These are phyloP conservation scores for Watersipora subatra DNA, from an alignment of 1,140 invertebrate species.

Conservation along the genomic window DNA sequence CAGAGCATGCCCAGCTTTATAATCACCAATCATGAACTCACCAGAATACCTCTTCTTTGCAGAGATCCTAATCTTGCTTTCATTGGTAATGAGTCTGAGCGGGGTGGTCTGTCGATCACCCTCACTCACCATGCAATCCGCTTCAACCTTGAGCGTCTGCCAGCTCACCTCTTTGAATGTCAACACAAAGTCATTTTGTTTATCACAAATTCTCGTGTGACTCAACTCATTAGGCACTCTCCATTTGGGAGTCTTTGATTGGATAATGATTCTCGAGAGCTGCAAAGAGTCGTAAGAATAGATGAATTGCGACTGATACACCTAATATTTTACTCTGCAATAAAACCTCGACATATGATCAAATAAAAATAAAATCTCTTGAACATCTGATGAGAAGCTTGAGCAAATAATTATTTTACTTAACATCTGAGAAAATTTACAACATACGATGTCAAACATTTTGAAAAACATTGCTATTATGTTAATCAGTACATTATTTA, in stretches of 20 bases:
- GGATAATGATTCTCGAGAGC: slow-evolving; percentile 78
- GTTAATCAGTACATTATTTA: no score
- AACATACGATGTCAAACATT: no score
- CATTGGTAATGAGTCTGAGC: slow-evolving; percentile 79
- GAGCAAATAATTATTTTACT: no score
- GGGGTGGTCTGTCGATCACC: slow-evolving; percentile 49
- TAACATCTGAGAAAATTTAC: no score
- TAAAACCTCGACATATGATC: no score
- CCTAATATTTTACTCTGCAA: no score
- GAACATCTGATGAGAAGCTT: no score
- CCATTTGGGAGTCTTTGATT: slow-evolving; percentile 84
- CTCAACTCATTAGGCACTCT: slow-evolving; percentile 60
- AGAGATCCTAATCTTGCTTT: slow-evolving; percentile 83
- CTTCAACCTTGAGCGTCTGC: slow-evolving; percentile 89
- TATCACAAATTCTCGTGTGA: slow-evolving; percentile 77
- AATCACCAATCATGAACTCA: no score
- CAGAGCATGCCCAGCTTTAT: no score
- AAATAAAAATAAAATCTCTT: no score
- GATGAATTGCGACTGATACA: background rate
- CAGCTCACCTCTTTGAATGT: slow-evolving; percentile 95
- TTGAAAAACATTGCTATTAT: no score
- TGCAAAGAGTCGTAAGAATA: slow-evolving; percentile 34
- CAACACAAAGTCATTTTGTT: slow-evolving; percentile 68
- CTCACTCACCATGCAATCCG: slow-evolving; percentile 39
- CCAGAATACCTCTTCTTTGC: slow-evolving; percentile 85